phyloP scores from a whole-genome alignment of 2,113 vertebrate species.

The Pionites leucogaster region DNA sequence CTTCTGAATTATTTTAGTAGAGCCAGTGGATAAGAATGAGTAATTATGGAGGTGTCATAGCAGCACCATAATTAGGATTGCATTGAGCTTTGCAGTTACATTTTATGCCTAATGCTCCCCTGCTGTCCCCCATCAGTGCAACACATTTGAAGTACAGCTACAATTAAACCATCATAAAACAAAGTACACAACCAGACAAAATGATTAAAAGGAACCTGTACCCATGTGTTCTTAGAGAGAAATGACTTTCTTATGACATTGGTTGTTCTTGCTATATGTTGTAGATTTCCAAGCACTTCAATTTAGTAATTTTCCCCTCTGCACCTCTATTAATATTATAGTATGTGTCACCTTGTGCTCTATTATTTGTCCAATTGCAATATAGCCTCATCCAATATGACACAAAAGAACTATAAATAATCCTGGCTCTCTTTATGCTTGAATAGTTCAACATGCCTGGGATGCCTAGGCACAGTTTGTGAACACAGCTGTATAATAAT shows the following conservation, averaged over 20 bases:
- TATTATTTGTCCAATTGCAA: conserved; percentile 30
- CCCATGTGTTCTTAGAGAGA: background rate
- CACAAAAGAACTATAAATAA: conserved; percentile 62
- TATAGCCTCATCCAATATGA: background rate
- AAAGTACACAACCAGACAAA: conserved; percentile 54
- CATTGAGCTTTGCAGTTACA: conserved; percentile 66
- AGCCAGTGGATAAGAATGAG: conserved; percentile 62
- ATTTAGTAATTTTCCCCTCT: conserved; percentile 19
- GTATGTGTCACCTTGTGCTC: conserved; percentile 30
- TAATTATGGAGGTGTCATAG: conserved; percentile 69
- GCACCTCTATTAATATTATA: conserved; percentile 43
- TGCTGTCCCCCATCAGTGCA: conserved; percentile 60
- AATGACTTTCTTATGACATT: conserved; percentile 51
- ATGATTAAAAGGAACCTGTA: conserved; percentile 52
- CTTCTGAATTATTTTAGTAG: conserved; percentile 56
- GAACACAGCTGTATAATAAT: conserved; percentile 33
- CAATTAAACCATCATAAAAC: conserved; percentile 68
- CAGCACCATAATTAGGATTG: conserved; percentile 67
- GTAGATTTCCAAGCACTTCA: background rate
- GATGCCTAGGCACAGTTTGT: conserved; percentile 24
- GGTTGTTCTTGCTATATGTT: background rate
- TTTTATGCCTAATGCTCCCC: conserved; percentile 65
- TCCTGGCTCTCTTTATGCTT: conserved; percentile 49
- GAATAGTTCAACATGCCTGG: conserved; percentile 44
- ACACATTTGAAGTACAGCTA: conserved; percentile 57